Evolutionary conservation across 2,888 invertebrate species (phyloP).

Genomic region (Tinea pellionella): DNA sequence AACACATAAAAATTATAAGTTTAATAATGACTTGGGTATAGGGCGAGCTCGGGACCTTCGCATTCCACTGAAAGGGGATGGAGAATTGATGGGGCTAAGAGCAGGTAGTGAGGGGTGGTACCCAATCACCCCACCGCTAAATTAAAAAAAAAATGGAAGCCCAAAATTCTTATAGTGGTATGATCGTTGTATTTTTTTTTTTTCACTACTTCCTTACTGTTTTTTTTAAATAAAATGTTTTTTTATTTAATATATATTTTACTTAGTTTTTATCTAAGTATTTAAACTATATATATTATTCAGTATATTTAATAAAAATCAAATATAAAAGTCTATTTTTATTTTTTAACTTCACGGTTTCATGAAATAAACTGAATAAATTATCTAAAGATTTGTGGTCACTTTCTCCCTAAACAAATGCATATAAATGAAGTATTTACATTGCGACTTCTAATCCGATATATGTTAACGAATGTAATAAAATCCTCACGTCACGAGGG

Average conservation of each 20-base stretch:
- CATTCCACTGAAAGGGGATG: conserved; percentile 42
- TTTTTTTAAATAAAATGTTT: no score
- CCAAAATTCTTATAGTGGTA: conserved; percentile 6
- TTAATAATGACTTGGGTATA: conserved; percentile 17
- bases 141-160: conserved; percentile 34
- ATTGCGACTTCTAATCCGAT: conserved; percentile 50
- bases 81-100: conserved; percentile 43
- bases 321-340: not conserved
- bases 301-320: no score
- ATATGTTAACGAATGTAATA: conserved; percentile 63
- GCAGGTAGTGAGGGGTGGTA: conserved; percentile 43
- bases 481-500: conserved; percentile 41
- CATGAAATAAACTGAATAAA: not conserved
- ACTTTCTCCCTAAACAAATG: conserved; percentile 20
- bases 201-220: no score
- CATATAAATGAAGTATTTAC: conserved; percentile 53
- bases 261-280: no score
- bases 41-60: conserved; percentile 23
- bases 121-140: conserved; percentile 27
- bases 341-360: not conserved
- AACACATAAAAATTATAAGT: not conserved
- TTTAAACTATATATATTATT: no score
- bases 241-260: no score
- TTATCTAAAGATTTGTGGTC: conserved; percentile 1
- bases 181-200: no score